Evolutionary conservation across 1,140 invertebrate genomes (phyloP).

Genomic region (Plectus sambesii): DNA sequence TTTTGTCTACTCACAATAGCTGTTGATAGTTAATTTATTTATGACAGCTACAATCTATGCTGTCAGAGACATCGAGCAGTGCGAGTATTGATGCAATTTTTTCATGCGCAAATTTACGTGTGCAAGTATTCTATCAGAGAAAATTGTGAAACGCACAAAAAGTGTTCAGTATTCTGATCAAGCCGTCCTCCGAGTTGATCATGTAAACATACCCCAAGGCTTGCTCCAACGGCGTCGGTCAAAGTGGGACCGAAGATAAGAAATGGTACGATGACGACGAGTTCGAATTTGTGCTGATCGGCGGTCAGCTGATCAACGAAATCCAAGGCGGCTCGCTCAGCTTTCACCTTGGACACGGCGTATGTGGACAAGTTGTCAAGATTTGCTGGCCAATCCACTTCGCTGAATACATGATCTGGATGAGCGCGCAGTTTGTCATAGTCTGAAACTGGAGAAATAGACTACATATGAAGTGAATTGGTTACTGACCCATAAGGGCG

Average conservation of each 20-base stretch:
- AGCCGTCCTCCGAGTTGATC: no score
- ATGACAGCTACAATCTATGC: no score
- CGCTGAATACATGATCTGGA: slow-evolving; percentile 48
- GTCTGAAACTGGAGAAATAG: neutral
- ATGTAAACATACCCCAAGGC: slow-evolving; percentile 46
- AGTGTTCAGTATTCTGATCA: slow-evolving; percentile 4
- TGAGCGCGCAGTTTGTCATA: slow-evolving; percentile 43
- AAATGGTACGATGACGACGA: slow-evolving; percentile 52
- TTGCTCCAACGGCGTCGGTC: slow-evolving; percentile 47
- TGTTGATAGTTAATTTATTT: no score
- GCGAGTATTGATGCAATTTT: slow-evolving; percentile 15
- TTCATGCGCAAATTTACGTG: neutral
- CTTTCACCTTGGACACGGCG: slow-evolving; percentile 52
- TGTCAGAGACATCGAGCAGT: neutral
- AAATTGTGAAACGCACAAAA: slow-evolving; percentile 11
- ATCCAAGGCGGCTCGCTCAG: slow-evolving; percentile 55
- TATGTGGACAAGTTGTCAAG: slow-evolving; percentile 47
- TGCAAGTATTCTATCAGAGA: slow-evolving; percentile 10
- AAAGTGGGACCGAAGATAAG: slow-evolving; percentile 53
- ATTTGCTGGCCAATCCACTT: slow-evolving; percentile 54
- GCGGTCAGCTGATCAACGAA: slow-evolving; percentile 41
- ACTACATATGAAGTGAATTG: neutral
- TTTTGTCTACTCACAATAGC: no score
- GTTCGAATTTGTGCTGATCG: slow-evolving; percentile 50
- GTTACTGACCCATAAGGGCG: slow-evolving; percentile 51